Evolutionary conservation across 2,888 invertebrate species (phyloP), one percentile per base, ranked within the genome.

Genomic region (Hypolimnas misippus): DNA sequence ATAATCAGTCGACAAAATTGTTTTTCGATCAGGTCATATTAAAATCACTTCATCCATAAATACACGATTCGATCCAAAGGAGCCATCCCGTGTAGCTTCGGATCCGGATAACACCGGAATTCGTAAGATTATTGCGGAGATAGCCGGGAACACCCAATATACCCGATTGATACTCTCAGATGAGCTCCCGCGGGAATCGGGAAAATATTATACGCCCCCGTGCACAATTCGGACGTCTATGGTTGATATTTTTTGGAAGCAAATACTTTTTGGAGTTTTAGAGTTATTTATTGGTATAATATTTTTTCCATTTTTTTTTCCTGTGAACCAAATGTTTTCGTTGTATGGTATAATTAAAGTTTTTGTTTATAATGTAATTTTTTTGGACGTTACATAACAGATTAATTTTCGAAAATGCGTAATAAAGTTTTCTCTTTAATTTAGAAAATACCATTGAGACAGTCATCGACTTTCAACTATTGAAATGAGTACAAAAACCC

Each of bases 161-260:
- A 73, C 76, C 77, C 87, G 87, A 89, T 89, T 89, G 89, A 89
- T 87, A 86, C 82, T 71, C 75, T 76, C 70, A 70, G 82, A 82
- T 83, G 81, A 79, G 78, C 53, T 79, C 89, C 84, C 86, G 10
- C 1, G 83, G 82, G 87, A 79, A 66, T 70, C 74, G 56, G 67
- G 70, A 68, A 72, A 72, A 72, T 72, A 73, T 70, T 71, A 69
- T 62, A 66, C 67, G 68, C 42, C 60, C 61, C 29, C 40, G 35
- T 46, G 46, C 10, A 21, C 46, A 21, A n/a, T 21, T 46, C n/a
- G 46, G 12, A 46, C 25, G 46, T 51, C 19, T 49, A 17, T 38
- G 38, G 35, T 49, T 5, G 21, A 35, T 51, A 44, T 44, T 52
- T 52, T 42, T 59, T 21, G 19, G 40, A 16, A 6, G 35, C 35